phyloP scores from a whole-genome alignment of 2,113 vertebrate genomes.

The Pelobates fuscus region DNA sequence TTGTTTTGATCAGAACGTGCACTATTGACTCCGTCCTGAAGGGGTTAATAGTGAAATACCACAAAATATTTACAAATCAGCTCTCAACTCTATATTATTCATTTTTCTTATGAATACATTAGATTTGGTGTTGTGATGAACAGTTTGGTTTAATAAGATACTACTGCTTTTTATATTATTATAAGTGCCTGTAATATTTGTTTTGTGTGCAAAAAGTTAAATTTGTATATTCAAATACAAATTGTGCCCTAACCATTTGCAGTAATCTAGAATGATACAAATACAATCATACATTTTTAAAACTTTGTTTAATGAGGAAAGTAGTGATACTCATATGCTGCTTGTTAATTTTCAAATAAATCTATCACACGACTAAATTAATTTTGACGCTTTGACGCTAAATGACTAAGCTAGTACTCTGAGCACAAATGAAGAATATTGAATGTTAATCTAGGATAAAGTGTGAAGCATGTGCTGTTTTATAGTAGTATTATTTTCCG shows the following conservation, averaged over 20 bases:
- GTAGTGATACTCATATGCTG: slow-evolving; percentile 1
- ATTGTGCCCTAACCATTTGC: neutral
- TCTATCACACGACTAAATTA: slow-evolving; percentile 18
- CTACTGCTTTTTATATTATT: too few relatives aligned
- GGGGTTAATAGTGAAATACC: too few relatives aligned
- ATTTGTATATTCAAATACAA: slow-evolving; percentile 12
- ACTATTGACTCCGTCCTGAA: too few relatives aligned
- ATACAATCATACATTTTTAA: neutral
- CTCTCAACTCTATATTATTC: too few relatives aligned
- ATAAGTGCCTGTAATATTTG: too few relatives aligned
- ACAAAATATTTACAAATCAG: too few relatives aligned
- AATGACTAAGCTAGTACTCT: slow-evolving; percentile 15
- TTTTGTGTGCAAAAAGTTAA: too few relatives aligned
- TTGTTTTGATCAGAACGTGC: too few relatives aligned
- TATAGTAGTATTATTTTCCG: slow-evolving; percentile 11
- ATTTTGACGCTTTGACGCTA: slow-evolving; percentile 12
- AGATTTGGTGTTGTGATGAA: too few relatives aligned
- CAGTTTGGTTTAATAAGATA: too few relatives aligned
- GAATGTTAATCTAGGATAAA: slow-evolving; percentile 33
- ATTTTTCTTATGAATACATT: too few relatives aligned
- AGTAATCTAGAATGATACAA: neutral
- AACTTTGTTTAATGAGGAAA: slow-evolving; percentile 6
- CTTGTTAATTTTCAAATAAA: slow-evolving; percentile 31
- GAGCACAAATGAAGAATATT: slow-evolving; percentile 39
- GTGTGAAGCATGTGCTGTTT: slow-evolving; percentile 18